A percentile compares a stretch with the other conserved stretches of the same genome.
phyloP scores from a whole-genome alignment of 2,797 vertebrate species.

The Helicolenus hilgendorfi region DNA sequence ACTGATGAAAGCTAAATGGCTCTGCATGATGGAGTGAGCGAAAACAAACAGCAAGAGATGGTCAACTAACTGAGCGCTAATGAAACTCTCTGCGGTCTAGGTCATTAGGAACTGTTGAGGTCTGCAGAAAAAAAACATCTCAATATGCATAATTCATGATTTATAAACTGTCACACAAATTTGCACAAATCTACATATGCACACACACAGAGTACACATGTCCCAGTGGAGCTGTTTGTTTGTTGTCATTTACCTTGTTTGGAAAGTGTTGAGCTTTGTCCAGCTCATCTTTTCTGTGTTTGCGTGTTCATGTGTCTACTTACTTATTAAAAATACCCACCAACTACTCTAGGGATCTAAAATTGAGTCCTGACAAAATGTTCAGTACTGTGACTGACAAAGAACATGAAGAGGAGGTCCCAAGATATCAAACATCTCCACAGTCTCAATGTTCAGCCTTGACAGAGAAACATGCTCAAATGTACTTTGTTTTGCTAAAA shows the following conservation, averaged over 20 bases:
- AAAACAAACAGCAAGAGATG: constrained; percentile 61
- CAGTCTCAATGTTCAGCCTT: not conserved
- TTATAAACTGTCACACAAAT: constrained; percentile 54
- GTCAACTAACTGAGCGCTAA: constrained; percentile 68
- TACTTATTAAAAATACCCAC: constrained; percentile 4
- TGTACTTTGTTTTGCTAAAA: not conserved
- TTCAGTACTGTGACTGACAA: not conserved
- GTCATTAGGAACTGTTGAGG: constrained; percentile 45
- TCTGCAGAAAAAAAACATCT: constrained; percentile 21
- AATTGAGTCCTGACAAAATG: not conserved
- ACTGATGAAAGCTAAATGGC: constrained; percentile 73
- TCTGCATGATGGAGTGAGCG: constrained; percentile 68
- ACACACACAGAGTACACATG: constrained; percentile 15
- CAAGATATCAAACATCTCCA: not conserved
- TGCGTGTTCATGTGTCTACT: constrained; percentile 18
- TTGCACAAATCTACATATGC: constrained; percentile 61
- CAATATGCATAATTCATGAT: constrained; percentile 58
- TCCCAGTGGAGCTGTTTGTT: constrained; percentile 38
- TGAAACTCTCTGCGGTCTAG: constrained; percentile 66
- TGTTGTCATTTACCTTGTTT: constrained; percentile 75
- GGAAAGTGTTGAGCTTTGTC: constrained; percentile 69
- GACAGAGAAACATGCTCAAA: not conserved
- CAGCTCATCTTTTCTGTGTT: constrained; percentile 67
- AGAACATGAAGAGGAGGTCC: not conserved
- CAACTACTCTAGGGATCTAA: not conserved